A percentile compares a stretch with the other conserved stretches of the same genome.
These are phyloP conservation scores for Perizoma flavofasciatum DNA, from an alignment of 2,888 invertebrate genomes.

Conservation along the genomic window DNA sequence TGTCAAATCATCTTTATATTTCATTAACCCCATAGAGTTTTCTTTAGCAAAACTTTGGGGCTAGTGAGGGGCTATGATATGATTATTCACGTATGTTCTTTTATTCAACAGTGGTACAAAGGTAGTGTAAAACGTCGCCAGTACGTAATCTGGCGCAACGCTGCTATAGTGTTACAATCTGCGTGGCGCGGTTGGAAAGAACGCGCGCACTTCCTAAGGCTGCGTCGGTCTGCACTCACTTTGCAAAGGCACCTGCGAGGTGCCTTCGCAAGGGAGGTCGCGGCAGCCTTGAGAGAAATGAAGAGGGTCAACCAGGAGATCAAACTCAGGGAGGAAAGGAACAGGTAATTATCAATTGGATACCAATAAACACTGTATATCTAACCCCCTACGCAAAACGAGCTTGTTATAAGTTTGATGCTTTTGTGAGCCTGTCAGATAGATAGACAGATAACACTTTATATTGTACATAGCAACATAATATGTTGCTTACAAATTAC, in stretches of 20 bases:
- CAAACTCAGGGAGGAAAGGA: constrained; percentile 87
- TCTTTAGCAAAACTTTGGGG: not conserved
- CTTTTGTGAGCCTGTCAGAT: too few relatives aligned
- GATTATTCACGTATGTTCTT: too few relatives aligned
- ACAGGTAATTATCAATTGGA: constrained; percentile 64
- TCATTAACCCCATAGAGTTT: not conserved
- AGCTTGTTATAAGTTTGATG: too few relatives aligned
- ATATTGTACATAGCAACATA: too few relatives aligned
- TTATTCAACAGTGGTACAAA: constrained; percentile 83
- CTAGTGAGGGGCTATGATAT: too few relatives aligned
- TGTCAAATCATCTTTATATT: too few relatives aligned
- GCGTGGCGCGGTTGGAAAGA: constrained; percentile 94
- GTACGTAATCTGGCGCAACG: constrained; percentile 86
- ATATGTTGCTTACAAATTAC: too few relatives aligned
- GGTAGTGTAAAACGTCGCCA: constrained; percentile 86
- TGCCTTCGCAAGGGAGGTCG: constrained; percentile 95
- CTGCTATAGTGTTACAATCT: constrained; percentile 90
- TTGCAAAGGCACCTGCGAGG: constrained; percentile 94
- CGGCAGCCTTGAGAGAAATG: constrained; percentile 94
- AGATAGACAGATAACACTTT: too few relatives aligned
- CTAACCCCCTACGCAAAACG: too few relatives aligned
- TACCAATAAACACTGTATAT: too few relatives aligned
- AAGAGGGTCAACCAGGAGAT: constrained; percentile 93
- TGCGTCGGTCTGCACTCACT: constrained; percentile 92
- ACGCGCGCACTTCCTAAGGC: constrained; percentile 90